Evolutionary conservation across 2,113 vertebrate genomes (phyloP).

Genomic region (Sminthopsis crassicaudata): DNA sequence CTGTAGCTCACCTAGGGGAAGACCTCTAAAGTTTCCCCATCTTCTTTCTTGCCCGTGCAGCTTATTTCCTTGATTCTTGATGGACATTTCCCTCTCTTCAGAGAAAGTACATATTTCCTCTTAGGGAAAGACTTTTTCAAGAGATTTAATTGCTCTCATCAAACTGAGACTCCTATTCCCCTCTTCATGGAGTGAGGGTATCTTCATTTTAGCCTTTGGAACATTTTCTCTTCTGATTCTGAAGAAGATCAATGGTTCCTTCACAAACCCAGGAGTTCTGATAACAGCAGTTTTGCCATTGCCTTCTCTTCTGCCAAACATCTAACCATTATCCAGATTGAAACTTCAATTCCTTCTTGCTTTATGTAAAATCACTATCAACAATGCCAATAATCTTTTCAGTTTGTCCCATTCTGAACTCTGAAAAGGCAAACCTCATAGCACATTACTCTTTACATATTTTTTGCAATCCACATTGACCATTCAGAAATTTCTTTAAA

Average conservation of each 20-base stretch:
- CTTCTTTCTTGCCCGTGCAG: not conserved
- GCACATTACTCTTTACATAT: not conserved
- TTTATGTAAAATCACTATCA: not conserved
- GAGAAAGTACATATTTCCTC: not conserved
- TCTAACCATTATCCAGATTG: constrained; percentile 24
- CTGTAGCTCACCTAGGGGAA: not conserved
- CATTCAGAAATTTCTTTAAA: not conserved
- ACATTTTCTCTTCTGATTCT: not conserved
- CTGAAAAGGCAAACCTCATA: not conserved
- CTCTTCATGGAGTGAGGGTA: not conserved
- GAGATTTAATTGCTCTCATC: not conserved
- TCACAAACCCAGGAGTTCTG: not conserved
- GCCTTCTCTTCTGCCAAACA: constrained; percentile 13
- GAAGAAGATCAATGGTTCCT: not conserved
- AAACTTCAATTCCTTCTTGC: not conserved
- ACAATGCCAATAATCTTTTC: not conserved
- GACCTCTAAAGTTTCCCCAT: not conserved
- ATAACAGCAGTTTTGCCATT: not conserved
- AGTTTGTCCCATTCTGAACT: not conserved
- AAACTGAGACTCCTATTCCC: not conserved
- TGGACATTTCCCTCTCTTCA: not conserved
- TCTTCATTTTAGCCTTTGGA: not conserved
- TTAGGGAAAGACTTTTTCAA: not conserved
- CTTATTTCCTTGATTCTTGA: not conserved
- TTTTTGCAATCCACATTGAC: not conserved